These are phyloP conservation scores for Menidia menidia DNA, from an alignment of 2,797 vertebrate species.

Conservation along the genomic window DNA sequence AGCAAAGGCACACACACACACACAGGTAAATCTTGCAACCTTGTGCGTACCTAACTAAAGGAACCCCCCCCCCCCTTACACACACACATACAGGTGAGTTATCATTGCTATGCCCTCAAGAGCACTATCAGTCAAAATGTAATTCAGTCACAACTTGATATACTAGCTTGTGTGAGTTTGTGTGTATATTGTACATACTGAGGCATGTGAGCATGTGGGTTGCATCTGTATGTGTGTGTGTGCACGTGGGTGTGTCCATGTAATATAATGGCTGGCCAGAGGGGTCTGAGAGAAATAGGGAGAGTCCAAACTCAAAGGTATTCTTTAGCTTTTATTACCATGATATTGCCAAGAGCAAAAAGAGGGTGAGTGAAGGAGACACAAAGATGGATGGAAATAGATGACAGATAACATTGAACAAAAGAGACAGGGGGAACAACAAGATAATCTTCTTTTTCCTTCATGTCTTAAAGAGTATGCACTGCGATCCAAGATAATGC, in stretches of 20 bases:
- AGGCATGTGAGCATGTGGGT: conserved; percentile 18
- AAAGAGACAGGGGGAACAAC: conserved; percentile 32
- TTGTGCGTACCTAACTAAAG: conserved; percentile 61
- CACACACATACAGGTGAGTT: conserved; percentile 67
- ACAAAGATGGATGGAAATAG: conserved; percentile 55
- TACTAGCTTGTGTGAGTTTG: conserved; percentile 56
- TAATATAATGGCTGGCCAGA: conserved; percentile 75
- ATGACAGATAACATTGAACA: conserved; percentile 61
- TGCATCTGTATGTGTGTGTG: conserved; percentile 15
- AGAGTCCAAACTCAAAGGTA: conserved; percentile 74
- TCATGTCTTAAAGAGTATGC: conserved; percentile 40
- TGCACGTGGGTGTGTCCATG: conserved; percentile 34
- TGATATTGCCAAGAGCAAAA: conserved; percentile 63
- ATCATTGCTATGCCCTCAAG: conserved; percentile 80
- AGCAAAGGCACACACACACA: conserved; percentile 33
- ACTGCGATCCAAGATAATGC: conserved; percentile 32
- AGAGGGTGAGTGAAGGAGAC: conserved; percentile 41
- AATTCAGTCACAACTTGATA: conserved; percentile 80
- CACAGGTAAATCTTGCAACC: conserved; percentile 56
- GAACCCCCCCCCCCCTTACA: conserved; percentile 35
- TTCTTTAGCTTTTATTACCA: conserved; percentile 81
- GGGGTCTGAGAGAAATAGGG: conserved; percentile 72
- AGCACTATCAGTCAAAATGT: conserved; percentile 81
- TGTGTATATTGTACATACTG: conserved; percentile 45
- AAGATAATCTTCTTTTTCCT: conserved; percentile 50